phyloP scores from a whole-genome alignment of 1,140 invertebrate species.

The Ips typographus region DNA sequence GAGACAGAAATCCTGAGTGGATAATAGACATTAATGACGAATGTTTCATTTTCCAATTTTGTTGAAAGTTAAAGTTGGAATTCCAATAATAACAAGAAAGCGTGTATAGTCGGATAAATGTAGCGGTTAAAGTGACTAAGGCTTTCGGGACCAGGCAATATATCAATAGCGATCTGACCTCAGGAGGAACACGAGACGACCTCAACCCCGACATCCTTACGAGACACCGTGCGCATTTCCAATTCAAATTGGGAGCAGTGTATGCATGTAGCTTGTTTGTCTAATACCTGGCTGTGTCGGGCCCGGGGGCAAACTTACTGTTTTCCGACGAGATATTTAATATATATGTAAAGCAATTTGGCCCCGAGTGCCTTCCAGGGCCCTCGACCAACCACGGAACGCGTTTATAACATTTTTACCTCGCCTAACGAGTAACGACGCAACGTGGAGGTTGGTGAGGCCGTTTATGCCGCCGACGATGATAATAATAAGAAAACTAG shows the following conservation, averaged over 20 bases:
- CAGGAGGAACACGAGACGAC: slow-evolving; percentile 20
- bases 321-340: slow-evolving; percentile 18
- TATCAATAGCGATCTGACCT: slow-evolving; percentile 21
- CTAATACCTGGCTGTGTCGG: slow-evolving; percentile 29
- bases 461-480: neutral
- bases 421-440: neutral
- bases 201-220: slow-evolving; percentile 13
- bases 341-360: slow-evolving; percentile 22
- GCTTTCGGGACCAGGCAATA: slow-evolving; percentile 5
- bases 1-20: too few species aligned
- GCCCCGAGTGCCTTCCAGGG: slow-evolving; percentile 10
- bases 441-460: neutral
- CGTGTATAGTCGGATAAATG: too few species aligned
- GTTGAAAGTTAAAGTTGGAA: too few species aligned
- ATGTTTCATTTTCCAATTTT: too few species aligned
- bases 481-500: too few species aligned
- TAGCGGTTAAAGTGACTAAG: neutral
- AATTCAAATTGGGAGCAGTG: slow-evolving; percentile 38
- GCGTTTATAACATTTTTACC: neutral
- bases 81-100: too few species aligned
- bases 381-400: neutral
- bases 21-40: too few species aligned
- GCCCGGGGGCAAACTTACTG: slow-evolving; percentile 15
- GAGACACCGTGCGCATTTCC: slow-evolving; percentile 32
- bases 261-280: slow-evolving; percentile 37